Conservation (phyloP, 2,113 vertebrate genomes). For the Beaufortia kweichowensis region DNA sequence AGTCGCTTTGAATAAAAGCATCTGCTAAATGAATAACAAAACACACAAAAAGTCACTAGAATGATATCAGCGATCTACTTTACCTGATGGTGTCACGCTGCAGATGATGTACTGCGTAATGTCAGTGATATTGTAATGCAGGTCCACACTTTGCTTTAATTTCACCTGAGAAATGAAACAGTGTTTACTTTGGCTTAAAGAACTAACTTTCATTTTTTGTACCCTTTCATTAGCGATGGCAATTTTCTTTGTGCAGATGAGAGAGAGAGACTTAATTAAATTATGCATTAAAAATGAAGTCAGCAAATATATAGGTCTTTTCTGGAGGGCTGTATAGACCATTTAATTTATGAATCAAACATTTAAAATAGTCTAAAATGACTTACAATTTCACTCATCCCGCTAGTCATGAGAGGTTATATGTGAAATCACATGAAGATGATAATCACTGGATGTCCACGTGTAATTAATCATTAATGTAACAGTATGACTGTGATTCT, state of each 20-base stretch:
- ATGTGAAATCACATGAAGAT: too few species aligned
- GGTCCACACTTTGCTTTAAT: constrained; percentile 49
- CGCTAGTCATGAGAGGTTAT: too few species aligned
- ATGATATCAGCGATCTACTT: too few species aligned
- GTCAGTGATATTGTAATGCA: constrained; percentile 46
- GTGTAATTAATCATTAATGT: not conserved
- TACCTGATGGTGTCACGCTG: not conserved
- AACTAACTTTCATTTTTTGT: constrained; percentile 58
- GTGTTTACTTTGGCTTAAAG: constrained; percentile 65
- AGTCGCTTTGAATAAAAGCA: too few species aligned
- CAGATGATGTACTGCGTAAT: too few species aligned
- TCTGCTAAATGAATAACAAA: too few species aligned
- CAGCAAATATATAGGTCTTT: too few species aligned
- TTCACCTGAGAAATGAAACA: constrained; percentile 64
- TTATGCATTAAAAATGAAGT: constrained; percentile 66
- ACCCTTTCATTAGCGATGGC: constrained; percentile 64
- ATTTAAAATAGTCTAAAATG: too few species aligned
- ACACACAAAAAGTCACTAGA: too few species aligned
- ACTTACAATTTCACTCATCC: too few species aligned
- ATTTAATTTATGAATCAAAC: not conserved
- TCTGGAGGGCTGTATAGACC: not conserved
- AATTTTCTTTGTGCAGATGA: constrained; percentile 61
- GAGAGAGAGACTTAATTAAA: constrained; percentile 63
- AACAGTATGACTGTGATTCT: too few species aligned
- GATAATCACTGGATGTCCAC: not conserved